A percentile compares a stretch with the other conserved stretches of the same genome.
These are phyloP conservation scores for Pseudochaenichthys georgianus DNA, from an alignment of 2,797 vertebrate species.

Conservation along the genomic window DNA sequence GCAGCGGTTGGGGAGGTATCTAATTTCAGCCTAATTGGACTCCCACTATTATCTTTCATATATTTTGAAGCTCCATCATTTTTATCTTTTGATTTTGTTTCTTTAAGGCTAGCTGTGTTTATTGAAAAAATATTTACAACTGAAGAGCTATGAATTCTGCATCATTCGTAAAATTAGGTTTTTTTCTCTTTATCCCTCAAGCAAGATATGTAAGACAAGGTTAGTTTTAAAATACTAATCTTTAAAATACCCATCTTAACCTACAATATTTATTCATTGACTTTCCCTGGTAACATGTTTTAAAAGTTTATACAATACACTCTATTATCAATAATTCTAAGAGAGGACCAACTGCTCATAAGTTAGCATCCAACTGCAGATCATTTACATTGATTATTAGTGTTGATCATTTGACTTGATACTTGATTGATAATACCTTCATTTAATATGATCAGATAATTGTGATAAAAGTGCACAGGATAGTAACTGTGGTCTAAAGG, in stretches of 20 bases:
- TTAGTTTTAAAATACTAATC: background rate
- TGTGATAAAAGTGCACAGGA: background rate
- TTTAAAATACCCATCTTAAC: too few species aligned
- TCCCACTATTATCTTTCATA: background rate
- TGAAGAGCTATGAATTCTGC: too few species aligned
- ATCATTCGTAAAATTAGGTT: background rate
- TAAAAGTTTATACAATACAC: background rate
- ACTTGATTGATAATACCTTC: too few species aligned
- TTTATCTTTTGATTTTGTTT: background rate
- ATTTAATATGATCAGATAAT: background rate
- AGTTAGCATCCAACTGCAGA: background rate
- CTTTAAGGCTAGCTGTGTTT: background rate
- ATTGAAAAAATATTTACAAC: background rate
- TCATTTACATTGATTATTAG: background rate
- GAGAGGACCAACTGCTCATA: background rate
- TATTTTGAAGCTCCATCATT: background rate
- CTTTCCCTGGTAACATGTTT: background rate
- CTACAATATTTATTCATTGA: background rate
- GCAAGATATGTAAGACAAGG: background rate
- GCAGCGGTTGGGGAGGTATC: slow-evolving; percentile 4
- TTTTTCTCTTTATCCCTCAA: too few species aligned
- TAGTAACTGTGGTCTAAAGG: slow-evolving; percentile 1
- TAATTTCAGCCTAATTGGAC: slow-evolving; percentile 38
- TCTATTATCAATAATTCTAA: background rate
- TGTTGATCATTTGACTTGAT: background rate